phyloP scores from a whole-genome alignment of 2,797 vertebrate genomes.

The Lagocephalus sceleratus region DNA sequence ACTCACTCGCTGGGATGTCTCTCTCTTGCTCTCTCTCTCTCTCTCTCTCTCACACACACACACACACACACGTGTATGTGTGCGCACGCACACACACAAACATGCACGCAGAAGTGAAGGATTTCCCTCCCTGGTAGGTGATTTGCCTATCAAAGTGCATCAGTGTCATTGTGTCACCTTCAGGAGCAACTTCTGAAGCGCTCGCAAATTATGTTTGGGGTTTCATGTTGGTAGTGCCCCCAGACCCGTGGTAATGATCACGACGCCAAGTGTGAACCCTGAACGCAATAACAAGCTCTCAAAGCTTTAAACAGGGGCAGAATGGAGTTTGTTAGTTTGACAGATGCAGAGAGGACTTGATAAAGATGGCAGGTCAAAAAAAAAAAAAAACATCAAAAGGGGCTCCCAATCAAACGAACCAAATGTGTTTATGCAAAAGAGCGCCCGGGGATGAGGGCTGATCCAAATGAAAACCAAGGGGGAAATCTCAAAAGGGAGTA shows the following conservation, averaged over 20 bases:
- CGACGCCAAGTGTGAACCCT: conserved; percentile 51
- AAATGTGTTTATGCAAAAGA: conserved; percentile 63
- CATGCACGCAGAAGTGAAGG: conserved; percentile 33
- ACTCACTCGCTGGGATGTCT: too few relatives aligned
- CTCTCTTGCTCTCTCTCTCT: too few relatives aligned
- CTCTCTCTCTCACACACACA: too few relatives aligned
- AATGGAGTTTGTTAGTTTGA: conserved; percentile 55
- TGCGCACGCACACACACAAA: neutral
- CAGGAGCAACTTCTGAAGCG: conserved; percentile 62
- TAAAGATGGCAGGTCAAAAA: conserved; percentile 59
- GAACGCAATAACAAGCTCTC: conserved; percentile 59
- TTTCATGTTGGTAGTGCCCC: conserved; percentile 61
- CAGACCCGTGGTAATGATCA: conserved; percentile 65
- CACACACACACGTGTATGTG: too few relatives aligned
- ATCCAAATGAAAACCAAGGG: conserved; percentile 54
- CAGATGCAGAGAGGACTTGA: conserved; percentile 55
- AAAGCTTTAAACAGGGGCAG: conserved; percentile 42
- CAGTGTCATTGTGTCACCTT: conserved; percentile 60
- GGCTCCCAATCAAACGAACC: conserved; percentile 60
- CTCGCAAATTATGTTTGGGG: conserved; percentile 59
- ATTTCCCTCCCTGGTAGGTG: conserved; percentile 56
- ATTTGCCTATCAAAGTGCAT: conserved; percentile 47
- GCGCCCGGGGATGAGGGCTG: conserved; percentile 52
- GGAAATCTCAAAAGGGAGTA: conserved; percentile 34
- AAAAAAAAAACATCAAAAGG: conserved; percentile 61